phyloP scores from a whole-genome alignment of 2,797 vertebrate genomes.

The Tachyglossus aculeatus region DNA sequence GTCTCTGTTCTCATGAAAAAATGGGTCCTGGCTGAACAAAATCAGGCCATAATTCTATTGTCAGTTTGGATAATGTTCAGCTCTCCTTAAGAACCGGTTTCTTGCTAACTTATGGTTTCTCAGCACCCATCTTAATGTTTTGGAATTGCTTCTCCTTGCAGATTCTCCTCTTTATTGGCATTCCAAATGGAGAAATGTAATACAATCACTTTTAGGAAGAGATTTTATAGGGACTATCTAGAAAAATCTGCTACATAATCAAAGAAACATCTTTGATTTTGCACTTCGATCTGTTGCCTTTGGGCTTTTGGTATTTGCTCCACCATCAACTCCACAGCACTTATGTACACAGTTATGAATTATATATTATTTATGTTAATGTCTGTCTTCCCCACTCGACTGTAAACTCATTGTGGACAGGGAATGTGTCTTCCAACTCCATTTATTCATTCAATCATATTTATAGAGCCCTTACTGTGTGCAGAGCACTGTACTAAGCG shows the following conservation, averaged over 20 bases:
- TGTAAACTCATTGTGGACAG: too few species aligned
- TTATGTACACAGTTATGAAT: too few species aligned
- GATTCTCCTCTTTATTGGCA: background rate
- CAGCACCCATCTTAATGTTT: background rate
- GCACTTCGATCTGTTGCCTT: too few species aligned
- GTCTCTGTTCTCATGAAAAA: slow-evolving; percentile 23
- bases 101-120: background rate
- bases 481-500: too few species aligned
- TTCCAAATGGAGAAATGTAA: background rate
- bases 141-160: background rate
- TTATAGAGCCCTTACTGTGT: too few species aligned
- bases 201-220: slow-evolving; percentile 11
- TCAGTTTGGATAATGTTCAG: background rate
- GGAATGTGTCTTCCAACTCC: too few species aligned
- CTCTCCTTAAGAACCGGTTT: background rate
- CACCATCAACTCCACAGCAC: too few species aligned
- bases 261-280: slow-evolving; percentile 31
- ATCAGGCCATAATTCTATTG: background rate
- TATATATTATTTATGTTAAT: too few species aligned
- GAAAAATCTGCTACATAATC: slow-evolving; percentile 26
- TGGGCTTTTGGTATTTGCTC: too few species aligned
- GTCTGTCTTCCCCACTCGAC: too few species aligned
- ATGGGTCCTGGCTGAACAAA: background rate
- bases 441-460: too few species aligned
- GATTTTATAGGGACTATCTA: background rate